Percentiles rank a stretch among this genome's conserved stretches.
phyloP scores from a whole-genome alignment of 2,113 vertebrate genomes.

The Leucosticte australis region DNA sequence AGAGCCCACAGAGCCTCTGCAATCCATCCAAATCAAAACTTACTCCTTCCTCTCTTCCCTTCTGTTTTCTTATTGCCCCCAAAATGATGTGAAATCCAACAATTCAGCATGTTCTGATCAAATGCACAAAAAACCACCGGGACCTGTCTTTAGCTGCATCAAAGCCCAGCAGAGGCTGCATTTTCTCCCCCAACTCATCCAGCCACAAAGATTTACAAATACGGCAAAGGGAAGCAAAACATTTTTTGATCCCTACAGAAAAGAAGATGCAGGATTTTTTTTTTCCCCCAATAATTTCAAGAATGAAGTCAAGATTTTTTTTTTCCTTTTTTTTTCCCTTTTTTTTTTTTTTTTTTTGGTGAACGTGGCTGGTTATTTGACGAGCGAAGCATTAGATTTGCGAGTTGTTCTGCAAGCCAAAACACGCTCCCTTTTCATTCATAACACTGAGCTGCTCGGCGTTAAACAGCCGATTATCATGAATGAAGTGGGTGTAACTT shows the following conservation, averaged over 20 bases:
- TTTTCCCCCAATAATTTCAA: background rate
- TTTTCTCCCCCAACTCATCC: background rate
- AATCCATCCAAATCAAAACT: background rate
- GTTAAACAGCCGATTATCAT: constrained; percentile 62
- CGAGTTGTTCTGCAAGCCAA: constrained; percentile 59
- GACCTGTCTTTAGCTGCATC: background rate
- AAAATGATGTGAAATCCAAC: background rate
- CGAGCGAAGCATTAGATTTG: constrained; percentile 34
- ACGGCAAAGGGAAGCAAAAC: fast-evolving
- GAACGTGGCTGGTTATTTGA: constrained; percentile 20
- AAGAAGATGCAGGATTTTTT: background rate
- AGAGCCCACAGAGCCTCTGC: background rate
- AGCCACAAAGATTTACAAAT: background rate
- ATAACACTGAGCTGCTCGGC: constrained; percentile 50
- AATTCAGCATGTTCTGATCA: fast-evolving
- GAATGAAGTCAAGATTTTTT: constrained; percentile 8
- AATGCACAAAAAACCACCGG: background rate
- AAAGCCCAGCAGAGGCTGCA: background rate
- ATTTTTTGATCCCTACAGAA: background rate
- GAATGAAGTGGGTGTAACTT: constrained; percentile 65
- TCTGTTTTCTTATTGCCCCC: background rate
- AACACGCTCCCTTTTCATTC: constrained; percentile 63
- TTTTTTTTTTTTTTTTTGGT: background rate
- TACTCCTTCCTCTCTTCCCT: background rate
- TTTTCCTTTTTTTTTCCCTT: background rate